Evolutionary conservation across 2,113 vertebrate species (phyloP).

Genomic region (Halcyon senegalensis): DNA sequence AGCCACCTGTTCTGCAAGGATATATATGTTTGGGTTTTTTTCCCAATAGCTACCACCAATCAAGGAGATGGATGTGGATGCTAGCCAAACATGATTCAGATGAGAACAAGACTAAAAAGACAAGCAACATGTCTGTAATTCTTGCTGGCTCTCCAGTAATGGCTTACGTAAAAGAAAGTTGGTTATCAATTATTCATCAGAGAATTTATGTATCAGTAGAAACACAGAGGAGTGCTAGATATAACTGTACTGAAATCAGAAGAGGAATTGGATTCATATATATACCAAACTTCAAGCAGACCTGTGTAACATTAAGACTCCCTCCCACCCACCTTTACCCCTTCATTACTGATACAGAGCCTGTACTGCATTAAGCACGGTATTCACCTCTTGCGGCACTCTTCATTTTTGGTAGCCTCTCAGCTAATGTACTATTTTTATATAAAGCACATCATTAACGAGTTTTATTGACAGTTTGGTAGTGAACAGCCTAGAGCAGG

Average conservation of each 20-base stretch:
- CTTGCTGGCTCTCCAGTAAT: constrained; percentile 21
- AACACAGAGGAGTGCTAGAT: background rate
- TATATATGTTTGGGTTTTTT: background rate
- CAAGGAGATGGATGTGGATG: background rate
- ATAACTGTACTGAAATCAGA: constrained; percentile 14
- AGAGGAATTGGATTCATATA: background rate
- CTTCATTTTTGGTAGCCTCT: background rate
- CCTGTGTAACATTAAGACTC: background rate
- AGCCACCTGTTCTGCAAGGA: background rate
- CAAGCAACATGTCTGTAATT: background rate
- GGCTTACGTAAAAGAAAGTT: constrained; percentile 11
- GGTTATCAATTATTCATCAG: constrained; percentile 27
- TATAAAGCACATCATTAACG: constrained; percentile 14
- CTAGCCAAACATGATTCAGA: constrained; percentile 22
- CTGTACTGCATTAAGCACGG: background rate
- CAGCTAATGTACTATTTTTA: background rate
- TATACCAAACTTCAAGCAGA: background rate
- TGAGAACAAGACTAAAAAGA: background rate
- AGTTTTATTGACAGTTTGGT: constrained; percentile 49
- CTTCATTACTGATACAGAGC: constrained; percentile 8
- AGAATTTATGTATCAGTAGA: background rate
- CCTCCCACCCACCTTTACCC: constrained; percentile 13
- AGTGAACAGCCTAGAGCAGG: constrained; percentile 17
- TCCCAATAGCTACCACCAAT: background rate
- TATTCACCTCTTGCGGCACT: background rate